Evolutionary conservation across 1,140 invertebrate species (phyloP).

Genomic region (Teleopsis dalmanni): DNA sequence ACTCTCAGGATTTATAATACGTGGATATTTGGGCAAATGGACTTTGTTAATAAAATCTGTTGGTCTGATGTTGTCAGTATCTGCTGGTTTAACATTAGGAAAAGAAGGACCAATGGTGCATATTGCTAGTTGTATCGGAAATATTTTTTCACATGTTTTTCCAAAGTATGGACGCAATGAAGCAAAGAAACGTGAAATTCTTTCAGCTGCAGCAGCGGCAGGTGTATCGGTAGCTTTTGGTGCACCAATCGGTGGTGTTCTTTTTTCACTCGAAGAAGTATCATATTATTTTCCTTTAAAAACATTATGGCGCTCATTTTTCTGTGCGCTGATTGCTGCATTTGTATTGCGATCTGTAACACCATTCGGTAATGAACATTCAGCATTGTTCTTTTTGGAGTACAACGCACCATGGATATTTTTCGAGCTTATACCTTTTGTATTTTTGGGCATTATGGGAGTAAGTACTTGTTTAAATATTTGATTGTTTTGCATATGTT

Average conservation of each 20-base stretch:
- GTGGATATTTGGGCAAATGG: slow-evolving; percentile 99
- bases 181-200: slow-evolving; percentile 97
- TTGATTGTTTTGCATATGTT: slow-evolving; percentile 12
- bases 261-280: slow-evolving; percentile 98
- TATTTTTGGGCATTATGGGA: slow-evolving; percentile 91
- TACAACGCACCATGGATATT: slow-evolving; percentile 99
- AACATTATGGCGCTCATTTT: slow-evolving; percentile 98
- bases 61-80: slow-evolving; percentile 85
- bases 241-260: slow-evolving; percentile 93
- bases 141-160: slow-evolving; percentile 97
- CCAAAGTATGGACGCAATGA: slow-evolving; percentile 99
- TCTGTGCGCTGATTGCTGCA: slow-evolving; percentile 96
- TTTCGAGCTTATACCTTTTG: slow-evolving; percentile 95
- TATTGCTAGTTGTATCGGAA: slow-evolving; percentile 88
- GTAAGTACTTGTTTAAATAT: slow-evolving; percentile 54
- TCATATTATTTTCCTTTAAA: slow-evolving; percentile 99
- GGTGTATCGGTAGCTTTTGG: slow-evolving; percentile 99
- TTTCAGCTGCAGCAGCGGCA: slow-evolving; percentile 96
- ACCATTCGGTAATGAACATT: slow-evolving; percentile 98
- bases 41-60: slow-evolving; percentile 96
- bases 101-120: slow-evolving; percentile 99
- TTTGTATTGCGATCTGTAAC: slow-evolving; percentile 96
- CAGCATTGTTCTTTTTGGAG: slow-evolving; percentile 96
- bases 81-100: slow-evolving; percentile 90
- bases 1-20: slow-evolving; percentile 96